Percentiles rank a stretch among this genome's conserved stretches.
Evolutionary conservation across 2,113 vertebrate species (phyloP).

Genomic region (Forbesichthys agassizii): DNA sequence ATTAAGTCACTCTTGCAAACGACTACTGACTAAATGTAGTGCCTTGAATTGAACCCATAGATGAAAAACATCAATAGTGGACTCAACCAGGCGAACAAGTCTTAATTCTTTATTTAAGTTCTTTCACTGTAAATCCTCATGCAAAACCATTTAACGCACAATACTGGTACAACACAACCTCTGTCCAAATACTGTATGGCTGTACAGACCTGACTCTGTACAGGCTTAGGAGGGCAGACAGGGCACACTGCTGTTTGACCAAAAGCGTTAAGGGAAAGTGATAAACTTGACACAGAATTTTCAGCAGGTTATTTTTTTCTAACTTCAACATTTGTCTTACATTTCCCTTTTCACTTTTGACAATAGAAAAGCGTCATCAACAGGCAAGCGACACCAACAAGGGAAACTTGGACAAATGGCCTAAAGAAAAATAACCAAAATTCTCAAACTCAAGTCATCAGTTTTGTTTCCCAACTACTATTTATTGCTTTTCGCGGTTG

Average conservation of each 20-base stretch:
- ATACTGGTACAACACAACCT: no score
- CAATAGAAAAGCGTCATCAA: not conserved
- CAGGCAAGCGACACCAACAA: not conserved
- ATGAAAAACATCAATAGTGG: no score
- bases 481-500: constrained; percentile 15
- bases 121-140: no score
- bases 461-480: constrained; percentile 8
- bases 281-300: constrained; percentile 49
- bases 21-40: no score
- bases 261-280: constrained; percentile 22
- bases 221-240: constrained; percentile 16
- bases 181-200: no score
- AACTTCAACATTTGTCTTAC: no score
- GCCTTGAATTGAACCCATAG: no score
- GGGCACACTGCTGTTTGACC: constrained; percentile 9
- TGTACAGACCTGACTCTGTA: not conserved
- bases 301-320: constrained; percentile 43
- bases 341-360: not conserved
- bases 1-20: no score
- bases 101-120: no score
- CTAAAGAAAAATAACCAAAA: constrained; percentile 46
- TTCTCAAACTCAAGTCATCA: constrained; percentile 34
- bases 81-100: no score
- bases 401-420: not conserved
- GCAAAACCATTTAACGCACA: no score